Conservation (phyloP, 2,888 invertebrate species). For the Nipponacmea schrenckii region DNA sequence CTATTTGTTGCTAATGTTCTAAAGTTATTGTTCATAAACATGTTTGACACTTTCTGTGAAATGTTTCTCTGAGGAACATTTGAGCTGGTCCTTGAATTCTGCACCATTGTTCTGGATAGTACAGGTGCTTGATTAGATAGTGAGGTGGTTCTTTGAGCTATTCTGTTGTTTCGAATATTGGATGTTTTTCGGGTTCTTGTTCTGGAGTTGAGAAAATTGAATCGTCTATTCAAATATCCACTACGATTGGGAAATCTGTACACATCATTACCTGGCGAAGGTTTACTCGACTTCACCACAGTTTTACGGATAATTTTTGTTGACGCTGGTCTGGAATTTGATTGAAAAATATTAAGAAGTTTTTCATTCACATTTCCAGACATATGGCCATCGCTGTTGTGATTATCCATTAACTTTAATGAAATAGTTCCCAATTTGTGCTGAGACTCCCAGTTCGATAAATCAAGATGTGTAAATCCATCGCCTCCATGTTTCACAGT, state of each 20-base stretch:
- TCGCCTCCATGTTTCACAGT: background rate
- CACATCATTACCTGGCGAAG: background rate
- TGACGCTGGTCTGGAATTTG: background rate
- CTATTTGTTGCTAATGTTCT: background rate
- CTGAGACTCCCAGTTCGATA: background rate
- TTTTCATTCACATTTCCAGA: no score
- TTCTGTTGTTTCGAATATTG: background rate
- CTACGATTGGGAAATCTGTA: background rate
- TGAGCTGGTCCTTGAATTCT: background rate
- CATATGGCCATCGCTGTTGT: background rate
- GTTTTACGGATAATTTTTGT: conserved; percentile 1
- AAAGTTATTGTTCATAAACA: background rate
- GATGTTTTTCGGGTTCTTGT: background rate
- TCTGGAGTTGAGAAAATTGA: background rate
- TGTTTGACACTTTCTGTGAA: background rate
- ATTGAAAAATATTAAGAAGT: background rate
- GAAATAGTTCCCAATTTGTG: background rate
- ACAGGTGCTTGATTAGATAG: background rate
- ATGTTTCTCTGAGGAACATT: background rate
- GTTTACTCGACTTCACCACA: background rate
- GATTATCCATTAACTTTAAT: background rate
- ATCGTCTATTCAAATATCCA: background rate
- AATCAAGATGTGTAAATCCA: background rate
- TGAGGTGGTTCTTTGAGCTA: background rate
- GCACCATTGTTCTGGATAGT: background rate